Percentiles rank a stretch among this genome's conserved stretches.
phyloP scores from a whole-genome alignment of 2,888 invertebrate species.

The Trichopoda pennipes region DNA sequence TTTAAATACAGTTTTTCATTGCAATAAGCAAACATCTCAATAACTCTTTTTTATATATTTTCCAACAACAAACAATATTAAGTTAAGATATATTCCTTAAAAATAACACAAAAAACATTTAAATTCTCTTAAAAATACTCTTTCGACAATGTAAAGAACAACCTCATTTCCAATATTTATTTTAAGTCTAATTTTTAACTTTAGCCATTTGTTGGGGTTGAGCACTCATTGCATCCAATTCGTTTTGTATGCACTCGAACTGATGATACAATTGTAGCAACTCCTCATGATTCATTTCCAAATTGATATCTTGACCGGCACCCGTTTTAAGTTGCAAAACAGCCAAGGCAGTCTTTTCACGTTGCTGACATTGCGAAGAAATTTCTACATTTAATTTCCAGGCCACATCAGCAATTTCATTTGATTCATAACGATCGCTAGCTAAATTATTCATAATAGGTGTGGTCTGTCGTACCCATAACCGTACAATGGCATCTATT shows the following conservation, averaged over 20 bases:
- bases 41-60: conserved; percentile 26
- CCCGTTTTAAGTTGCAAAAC: conserved; percentile 81
- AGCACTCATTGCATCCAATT: conserved; percentile 77
- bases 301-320: conserved; percentile 80
- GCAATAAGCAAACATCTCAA: not conserved
- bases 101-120: conserved; percentile 34
- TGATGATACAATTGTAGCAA: conserved; percentile 82
- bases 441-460: conserved; percentile 82
- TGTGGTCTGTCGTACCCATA: conserved; percentile 83
- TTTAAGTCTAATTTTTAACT: conserved; percentile 42
- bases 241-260: conserved; percentile 82
- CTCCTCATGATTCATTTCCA: conserved; percentile 82
- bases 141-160: conserved; percentile 48
- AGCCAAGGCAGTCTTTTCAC: conserved; percentile 81
- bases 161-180: conserved; percentile 38
- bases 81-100: conserved; percentile 8
- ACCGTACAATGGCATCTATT: conserved; percentile 82
- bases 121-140: conserved; percentile 28
- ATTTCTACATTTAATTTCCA: conserved; percentile 83
- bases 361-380: conserved; percentile 81
- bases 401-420: conserved; percentile 82
- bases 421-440: conserved; percentile 77
- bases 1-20: not conserved
- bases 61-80: conserved; percentile 19
- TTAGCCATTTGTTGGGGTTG: conserved; percentile 49